A percentile compares a stretch with the other conserved stretches of the same genome.
Evolutionary conservation across 2,797 vertebrate genomes (phyloP).

Genomic region (Rachycentron canadum): DNA sequence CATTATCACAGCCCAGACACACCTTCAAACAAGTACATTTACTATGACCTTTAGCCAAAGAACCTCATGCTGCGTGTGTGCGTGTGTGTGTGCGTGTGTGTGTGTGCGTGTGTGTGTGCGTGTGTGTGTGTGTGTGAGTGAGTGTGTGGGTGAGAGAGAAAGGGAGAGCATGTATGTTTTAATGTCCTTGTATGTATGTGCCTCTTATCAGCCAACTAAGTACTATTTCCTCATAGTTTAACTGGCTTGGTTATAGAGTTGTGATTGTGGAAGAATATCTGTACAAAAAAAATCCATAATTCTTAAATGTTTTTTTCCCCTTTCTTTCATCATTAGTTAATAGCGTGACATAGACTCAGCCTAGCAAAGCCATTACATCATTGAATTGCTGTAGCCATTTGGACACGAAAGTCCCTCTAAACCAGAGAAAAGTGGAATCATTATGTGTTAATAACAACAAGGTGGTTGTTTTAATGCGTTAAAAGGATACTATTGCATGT

Average conservation of each 20-base stretch:
- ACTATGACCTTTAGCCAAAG: constrained; percentile 80
- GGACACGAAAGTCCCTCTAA: constrained; percentile 9
- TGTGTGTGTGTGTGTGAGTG: constrained; percentile 15
- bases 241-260: constrained; percentile 17
- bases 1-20: constrained; percentile 85
- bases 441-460: constrained; percentile 23
- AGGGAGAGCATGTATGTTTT: background rate
- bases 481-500: constrained; percentile 21
- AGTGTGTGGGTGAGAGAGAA: constrained; percentile 24
- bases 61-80: constrained; percentile 58
- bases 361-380: constrained; percentile 30
- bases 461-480: constrained; percentile 15
- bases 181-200: no score
- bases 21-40: constrained; percentile 84
- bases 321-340: constrained; percentile 20
- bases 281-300: background rate
- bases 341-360: constrained; percentile 2
- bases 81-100: constrained; percentile 42
- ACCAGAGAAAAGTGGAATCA: constrained; percentile 18
- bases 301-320: background rate
- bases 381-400: constrained; percentile 22
- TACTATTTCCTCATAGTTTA: constrained; percentile 20
- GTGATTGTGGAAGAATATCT: background rate
- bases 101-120: constrained; percentile 34
- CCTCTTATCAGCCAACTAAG: constrained; percentile 21